Evolutionary conservation across 2,113 vertebrate genomes (phyloP).

Genomic region (Stercorarius parasiticus): DNA sequence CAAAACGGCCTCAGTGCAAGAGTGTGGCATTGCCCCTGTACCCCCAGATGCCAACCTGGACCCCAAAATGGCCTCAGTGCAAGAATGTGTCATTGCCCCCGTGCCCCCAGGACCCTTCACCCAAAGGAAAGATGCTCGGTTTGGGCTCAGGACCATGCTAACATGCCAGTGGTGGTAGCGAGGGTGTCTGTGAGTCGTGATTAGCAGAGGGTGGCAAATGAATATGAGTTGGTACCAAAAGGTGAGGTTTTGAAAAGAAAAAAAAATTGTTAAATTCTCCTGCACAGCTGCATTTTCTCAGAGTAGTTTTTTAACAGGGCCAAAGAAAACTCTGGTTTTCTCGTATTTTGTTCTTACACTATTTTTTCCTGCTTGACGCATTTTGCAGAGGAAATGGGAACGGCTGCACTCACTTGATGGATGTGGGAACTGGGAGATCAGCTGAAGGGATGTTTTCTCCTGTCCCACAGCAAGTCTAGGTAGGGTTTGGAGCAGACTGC

Average conservation of each 20-base stretch:
- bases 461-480: not conserved
- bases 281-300: not conserved
- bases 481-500: not conserved
- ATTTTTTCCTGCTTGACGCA: conserved; percentile 13
- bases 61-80: not conserved
- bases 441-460: conserved; percentile 9
- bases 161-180: accelerated
- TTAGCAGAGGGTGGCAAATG: not conserved
- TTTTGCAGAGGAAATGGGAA: conserved; percentile 32
- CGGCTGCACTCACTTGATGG: not conserved
- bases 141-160: not conserved
- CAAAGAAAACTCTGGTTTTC: not conserved
- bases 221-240: not conserved
- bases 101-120: not conserved
- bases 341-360: not conserved
- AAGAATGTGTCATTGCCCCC: not conserved
- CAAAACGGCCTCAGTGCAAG: not conserved
- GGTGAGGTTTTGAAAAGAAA: not conserved
- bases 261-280: not conserved
- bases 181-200: not conserved
- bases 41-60: not conserved
- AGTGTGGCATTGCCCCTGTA: not conserved
- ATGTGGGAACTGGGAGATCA: conserved; percentile 21
- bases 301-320: not conserved
- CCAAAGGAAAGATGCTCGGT: not conserved